Base-by-base conservation (phyloP, 1,140 invertebrate genomes). In the Bombus superbus region DNA sequence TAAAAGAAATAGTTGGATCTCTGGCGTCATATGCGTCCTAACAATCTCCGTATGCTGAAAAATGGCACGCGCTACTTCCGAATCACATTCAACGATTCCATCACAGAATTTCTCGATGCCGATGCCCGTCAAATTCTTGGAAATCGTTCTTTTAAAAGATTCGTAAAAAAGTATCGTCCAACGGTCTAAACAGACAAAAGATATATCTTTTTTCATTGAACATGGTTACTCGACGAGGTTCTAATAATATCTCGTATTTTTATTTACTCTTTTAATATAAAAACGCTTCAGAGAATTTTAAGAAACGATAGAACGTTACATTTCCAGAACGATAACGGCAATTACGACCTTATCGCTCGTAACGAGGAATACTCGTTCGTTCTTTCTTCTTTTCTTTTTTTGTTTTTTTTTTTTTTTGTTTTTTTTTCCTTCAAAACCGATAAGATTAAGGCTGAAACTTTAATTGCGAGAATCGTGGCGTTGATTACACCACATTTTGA, bases 21-120 rank as follows among this genome's bases (percentile, higher is more conserved):
- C 96, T 0, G 96, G 96, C 11, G 96, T 96, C 81, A 96, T 91
- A 88, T 96, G 96, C 44, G 92, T 79, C 11, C 86, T 87, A 40
- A 91, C 91, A 35, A 93, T 85, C 68, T 91, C 86, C 9, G 92
- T 93, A 25, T 91, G 87, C 15, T 83, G 75, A n/a, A 83, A 76
- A 72, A 93, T 92, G 25, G 72, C 28, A 66, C 81, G 75, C 28
- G 44, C 74, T 64, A 90, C 80, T 10, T 90, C 53, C 0, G 18
- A 1, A n/a, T 86, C 64, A 18, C 62, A 6, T 44, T 40, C 18
- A 59, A 32, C 15, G 32, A 83, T 72, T n/a, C 6, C 38, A 13
- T 71, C 13, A 18, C 38, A 11, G 53, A 42, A 28, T 6, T 15
- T 44, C 32, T 72, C 32, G 28, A 69, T 1, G 18, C 25, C 38